Conservation (phyloP, 1,140 invertebrate species). For the Cydia splendana region DNA sequence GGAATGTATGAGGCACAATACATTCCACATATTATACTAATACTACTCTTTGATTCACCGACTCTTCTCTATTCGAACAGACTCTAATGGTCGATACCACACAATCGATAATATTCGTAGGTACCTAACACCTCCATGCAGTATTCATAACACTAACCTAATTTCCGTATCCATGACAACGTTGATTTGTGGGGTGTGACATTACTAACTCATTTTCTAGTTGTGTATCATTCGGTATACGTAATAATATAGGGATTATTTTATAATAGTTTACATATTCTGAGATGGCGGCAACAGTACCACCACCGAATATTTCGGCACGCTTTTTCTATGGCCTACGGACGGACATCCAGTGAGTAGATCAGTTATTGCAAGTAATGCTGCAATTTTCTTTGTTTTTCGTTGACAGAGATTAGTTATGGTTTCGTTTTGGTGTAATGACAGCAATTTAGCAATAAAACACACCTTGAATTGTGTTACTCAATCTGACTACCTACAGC, state of each 20-base stretch:
- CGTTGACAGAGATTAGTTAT: not conserved
- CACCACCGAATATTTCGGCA: conserved; percentile 70
- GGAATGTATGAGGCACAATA: no score
- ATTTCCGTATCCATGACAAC: conserved; percentile 30
- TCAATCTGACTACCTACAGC: conserved; percentile 2
- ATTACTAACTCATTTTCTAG: not conserved
- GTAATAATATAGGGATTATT: conserved; percentile 27
- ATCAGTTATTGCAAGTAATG: not conserved
- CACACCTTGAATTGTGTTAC: not conserved
- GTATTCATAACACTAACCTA: not conserved
- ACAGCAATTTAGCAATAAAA: conserved; percentile 4
- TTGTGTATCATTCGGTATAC: not conserved
- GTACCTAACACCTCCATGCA: not conserved
- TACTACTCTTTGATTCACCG: no score
- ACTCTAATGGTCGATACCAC: no score
- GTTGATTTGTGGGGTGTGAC: not conserved
- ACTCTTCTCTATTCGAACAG: no score
- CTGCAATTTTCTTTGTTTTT: conserved; percentile 8
- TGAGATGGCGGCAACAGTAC: conserved; percentile 44
- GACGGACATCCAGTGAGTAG: conserved; percentile 74
- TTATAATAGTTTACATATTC: conserved; percentile 37
- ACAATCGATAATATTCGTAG: not conserved
- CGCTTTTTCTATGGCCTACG: conserved; percentile 73
- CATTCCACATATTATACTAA: no score
- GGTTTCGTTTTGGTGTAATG: conserved; percentile 19